Evolutionary conservation across 2,113 vertebrate genomes (phyloP).

Genomic region (Gnathonemus echidnorhynchus): DNA sequence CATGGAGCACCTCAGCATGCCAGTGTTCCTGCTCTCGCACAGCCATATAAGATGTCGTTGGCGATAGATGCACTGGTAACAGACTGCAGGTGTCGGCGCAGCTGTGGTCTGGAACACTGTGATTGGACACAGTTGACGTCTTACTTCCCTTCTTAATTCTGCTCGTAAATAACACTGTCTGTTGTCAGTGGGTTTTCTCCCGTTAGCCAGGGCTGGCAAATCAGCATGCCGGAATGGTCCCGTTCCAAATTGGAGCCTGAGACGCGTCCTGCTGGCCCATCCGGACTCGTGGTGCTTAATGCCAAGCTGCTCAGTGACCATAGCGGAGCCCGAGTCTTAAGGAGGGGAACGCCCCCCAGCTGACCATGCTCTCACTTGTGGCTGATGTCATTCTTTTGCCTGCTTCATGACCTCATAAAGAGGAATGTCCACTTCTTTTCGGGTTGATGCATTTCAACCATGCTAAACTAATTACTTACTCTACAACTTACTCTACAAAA

Average conservation of each 20-base stretch:
- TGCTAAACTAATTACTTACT: background rate
- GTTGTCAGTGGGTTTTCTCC: background rate
- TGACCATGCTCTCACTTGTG: background rate
- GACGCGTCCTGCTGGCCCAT: background rate
- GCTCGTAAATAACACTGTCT: background rate
- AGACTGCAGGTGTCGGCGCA: background rate
- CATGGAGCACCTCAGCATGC: background rate
- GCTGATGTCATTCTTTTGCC: background rate
- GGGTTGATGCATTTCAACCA: background rate
- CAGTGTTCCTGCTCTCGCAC: background rate
- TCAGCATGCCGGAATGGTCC: background rate
- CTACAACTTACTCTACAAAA: no score
- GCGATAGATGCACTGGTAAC: background rate
- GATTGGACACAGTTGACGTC: background rate
- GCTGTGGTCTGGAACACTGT: background rate
- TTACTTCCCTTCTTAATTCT: background rate
- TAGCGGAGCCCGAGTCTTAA: background rate
- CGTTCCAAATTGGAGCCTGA: background rate
- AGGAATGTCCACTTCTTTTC: background rate
- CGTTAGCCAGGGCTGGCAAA: background rate
- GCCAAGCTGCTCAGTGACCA: background rate
- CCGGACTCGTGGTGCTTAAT: background rate
- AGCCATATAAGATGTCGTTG: background rate
- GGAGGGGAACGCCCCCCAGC: background rate
- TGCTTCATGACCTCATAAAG: background rate